Conservation (phyloP, 2,113 vertebrate species). For the Myxocyprinus asiaticus region DNA sequence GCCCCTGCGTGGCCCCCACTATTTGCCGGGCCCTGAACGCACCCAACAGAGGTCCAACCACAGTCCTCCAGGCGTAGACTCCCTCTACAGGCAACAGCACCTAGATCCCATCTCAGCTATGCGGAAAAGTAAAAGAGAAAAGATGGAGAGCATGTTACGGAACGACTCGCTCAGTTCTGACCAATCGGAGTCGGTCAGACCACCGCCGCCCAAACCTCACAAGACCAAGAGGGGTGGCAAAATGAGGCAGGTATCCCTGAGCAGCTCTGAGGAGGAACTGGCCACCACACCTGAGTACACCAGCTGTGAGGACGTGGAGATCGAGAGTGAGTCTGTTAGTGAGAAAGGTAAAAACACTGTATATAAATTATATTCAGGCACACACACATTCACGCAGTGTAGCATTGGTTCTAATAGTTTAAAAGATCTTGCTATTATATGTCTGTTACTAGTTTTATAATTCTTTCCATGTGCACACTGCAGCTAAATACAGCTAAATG, state of each 20-base stretch:
- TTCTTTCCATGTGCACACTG: too few species aligned
- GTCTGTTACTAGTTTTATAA: too few species aligned
- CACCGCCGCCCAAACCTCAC: conserved; percentile 95
- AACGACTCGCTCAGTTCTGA: conserved; percentile 99
- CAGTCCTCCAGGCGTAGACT: conserved; percentile 84
- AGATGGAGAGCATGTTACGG: conserved; percentile 97
- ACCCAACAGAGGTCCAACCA: conserved; percentile 87
- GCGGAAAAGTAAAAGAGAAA: conserved; percentile 92
- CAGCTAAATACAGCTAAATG: too few species aligned
- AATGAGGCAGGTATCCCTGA: conserved; percentile 95
- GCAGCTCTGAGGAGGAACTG: conserved; percentile 97
- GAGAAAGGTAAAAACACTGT: conserved; percentile 89
- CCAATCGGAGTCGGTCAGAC: conserved; percentile 95
- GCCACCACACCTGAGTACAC: conserved; percentile 97
- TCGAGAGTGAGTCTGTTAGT: conserved; percentile 99
- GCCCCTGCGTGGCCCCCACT: conserved; percentile 80
- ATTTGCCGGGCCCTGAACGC: conserved; percentile 82
- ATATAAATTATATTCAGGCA: not conserved
- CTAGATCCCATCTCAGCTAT: conserved; percentile 92
- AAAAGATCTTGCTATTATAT: not conserved
- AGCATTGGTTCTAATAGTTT: not conserved
- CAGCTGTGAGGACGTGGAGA: conserved; percentile 98
- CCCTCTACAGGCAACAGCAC: conserved; percentile 82
- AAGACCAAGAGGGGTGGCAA: conserved; percentile 97
- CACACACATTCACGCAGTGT: conserved; percentile 25